Evolutionary conservation across 2,113 vertebrate species (phyloP).

Genomic region (Psephotus haematonotus): DNA sequence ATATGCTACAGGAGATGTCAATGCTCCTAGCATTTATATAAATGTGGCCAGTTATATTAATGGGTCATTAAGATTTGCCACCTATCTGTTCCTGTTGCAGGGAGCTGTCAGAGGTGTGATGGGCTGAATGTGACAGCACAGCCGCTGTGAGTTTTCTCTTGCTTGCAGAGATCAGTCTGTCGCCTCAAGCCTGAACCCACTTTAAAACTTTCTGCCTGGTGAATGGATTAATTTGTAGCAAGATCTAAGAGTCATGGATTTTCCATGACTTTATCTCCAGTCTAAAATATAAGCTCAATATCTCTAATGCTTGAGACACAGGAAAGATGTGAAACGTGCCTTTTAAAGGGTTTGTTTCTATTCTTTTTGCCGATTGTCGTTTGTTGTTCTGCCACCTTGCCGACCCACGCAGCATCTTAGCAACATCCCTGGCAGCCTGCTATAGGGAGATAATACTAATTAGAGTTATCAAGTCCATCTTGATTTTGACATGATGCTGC

Average conservation of each 20-base stretch:
- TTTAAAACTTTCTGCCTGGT: not conserved
- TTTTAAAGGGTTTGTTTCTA: not conserved
- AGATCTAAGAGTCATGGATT: not conserved
- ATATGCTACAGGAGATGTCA: not conserved
- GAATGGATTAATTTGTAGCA: not conserved
- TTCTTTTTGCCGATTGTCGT: accelerated
- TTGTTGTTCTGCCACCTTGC: not conserved
- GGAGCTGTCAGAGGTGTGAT: not conserved
- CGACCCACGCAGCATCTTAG: not conserved
- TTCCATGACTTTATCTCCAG: not conserved
- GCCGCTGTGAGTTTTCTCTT: accelerated
- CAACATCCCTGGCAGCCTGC: not conserved
- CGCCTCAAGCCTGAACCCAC: accelerated
- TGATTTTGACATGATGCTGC: not conserved
- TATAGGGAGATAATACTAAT: not conserved
- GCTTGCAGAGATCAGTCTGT: not conserved
- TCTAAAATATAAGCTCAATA: not conserved
- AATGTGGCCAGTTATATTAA: not conserved
- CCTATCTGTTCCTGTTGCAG: not conserved
- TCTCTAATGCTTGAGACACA: not conserved
- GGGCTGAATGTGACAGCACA: not conserved
- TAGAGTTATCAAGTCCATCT: not conserved
- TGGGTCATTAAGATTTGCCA: not conserved
- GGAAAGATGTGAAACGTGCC: not conserved
- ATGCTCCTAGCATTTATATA: not conserved